Percentiles rank a stretch among this genome's conserved stretches.
Conservation (phyloP, 2,888 invertebrate species). For the Agonopterix subpropinquella region DNA sequence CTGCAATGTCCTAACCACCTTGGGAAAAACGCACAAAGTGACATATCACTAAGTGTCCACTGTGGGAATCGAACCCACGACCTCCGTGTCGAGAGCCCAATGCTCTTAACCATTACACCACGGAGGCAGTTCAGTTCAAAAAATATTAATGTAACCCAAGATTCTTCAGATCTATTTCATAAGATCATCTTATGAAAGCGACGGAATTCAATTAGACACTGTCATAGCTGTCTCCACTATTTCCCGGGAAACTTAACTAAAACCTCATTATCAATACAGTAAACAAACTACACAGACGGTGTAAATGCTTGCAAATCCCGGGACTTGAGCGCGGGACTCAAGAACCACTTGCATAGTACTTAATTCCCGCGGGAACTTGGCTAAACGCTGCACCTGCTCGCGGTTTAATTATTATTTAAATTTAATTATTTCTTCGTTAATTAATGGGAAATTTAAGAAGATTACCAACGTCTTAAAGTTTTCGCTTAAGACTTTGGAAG, state of each 20-base stretch:
- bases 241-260: not conserved
- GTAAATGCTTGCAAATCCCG: slow-evolving; percentile 1
- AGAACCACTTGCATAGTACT: slow-evolving; percentile 1
- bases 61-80: too few species aligned
- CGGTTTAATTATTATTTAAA: slow-evolving; percentile 27
- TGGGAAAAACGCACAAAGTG: too few species aligned
- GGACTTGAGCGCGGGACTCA: not conserved
- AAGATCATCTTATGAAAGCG: not conserved
- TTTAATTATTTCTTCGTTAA: slow-evolving; percentile 31
- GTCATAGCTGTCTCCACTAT: not conserved
- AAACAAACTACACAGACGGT: not conserved
- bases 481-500: slow-evolving; percentile 7
- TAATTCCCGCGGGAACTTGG: slow-evolving; percentile 6
- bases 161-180: too few species aligned
- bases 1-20: too few species aligned
- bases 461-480: slow-evolving; percentile 15
- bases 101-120: too few species aligned
- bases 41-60: too few species aligned
- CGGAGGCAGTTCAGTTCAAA: too few species aligned
- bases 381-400: slow-evolving; percentile 24
- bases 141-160: too few species aligned
- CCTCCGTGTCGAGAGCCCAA: too few species aligned
- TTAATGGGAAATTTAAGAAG: slow-evolving; percentile 25
- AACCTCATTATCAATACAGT: not conserved
- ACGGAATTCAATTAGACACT: not conserved